Percentiles rank a stretch among this genome's conserved stretches.
Conservation (phyloP, 2,888 invertebrate species). For the Sericinus montela region DNA sequence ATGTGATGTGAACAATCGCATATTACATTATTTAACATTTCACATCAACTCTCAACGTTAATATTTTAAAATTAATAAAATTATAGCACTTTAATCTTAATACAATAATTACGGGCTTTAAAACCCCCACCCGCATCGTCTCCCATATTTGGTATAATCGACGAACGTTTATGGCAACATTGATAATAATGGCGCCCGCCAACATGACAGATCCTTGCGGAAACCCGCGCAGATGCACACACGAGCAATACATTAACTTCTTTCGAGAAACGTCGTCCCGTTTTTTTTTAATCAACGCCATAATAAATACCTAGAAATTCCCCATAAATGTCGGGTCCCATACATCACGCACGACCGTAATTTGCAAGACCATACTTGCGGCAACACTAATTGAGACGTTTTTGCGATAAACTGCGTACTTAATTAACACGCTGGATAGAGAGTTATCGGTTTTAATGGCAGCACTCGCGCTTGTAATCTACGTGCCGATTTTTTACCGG, state of each 20-base stretch:
- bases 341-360: slow-evolving; percentile 6
- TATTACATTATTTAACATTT: too few relatives aligned
- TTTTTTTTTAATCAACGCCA: not conserved
- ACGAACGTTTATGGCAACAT: slow-evolving; percentile 3
- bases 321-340: not conserved
- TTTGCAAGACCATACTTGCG: not conserved
- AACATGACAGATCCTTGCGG: not conserved
- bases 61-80: not conserved
- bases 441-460: not conserved
- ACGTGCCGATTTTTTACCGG: not conserved
- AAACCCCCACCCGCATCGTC: not conserved
- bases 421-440: not conserved
- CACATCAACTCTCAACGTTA: not conserved
- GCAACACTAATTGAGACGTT: slow-evolving; percentile 13
- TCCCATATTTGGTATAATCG: slow-evolving; percentile 3
- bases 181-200: not conserved
- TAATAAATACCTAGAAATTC: not conserved
- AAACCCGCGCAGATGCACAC: not conserved
- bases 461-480: not conserved
- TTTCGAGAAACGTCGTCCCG: not conserved
- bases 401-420: slow-evolving; percentile 4
- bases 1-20: too few relatives aligned
- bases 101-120: slow-evolving; percentile 2
- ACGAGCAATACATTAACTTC: not conserved
- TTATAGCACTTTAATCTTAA: not conserved